A percentile compares a stretch with the other conserved stretches of the same genome.
Conservation (phyloP, 2,113 vertebrate genomes). For the Cynoglossus semilaevis region DNA sequence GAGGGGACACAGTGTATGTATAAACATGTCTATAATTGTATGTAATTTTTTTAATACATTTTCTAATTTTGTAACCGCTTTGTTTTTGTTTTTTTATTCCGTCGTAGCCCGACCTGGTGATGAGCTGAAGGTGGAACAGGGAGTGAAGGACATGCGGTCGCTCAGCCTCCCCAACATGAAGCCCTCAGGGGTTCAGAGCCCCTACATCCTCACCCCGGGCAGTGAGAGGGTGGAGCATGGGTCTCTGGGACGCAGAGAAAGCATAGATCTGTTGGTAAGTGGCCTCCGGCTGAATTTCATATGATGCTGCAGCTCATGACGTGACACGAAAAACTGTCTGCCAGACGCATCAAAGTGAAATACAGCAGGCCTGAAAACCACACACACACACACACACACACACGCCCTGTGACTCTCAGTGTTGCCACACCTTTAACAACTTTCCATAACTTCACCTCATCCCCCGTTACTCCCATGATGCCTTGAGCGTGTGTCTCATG, state of each 20-base stretch:
- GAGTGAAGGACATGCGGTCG: slow-evolving; percentile 81
- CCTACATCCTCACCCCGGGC: slow-evolving; percentile 65
- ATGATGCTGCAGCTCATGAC: background rate
- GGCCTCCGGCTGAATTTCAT: background rate
- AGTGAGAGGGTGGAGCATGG: slow-evolving; percentile 74
- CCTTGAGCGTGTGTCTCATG: slow-evolving; percentile 7
- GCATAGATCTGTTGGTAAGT: slow-evolving; percentile 83
- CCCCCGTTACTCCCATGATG: slow-evolving; percentile 24
- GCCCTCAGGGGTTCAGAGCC: slow-evolving; percentile 55
- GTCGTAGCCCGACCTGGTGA: slow-evolving; percentile 83
- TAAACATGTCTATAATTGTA: too few relatives aligned
- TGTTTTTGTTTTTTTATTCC: background rate
- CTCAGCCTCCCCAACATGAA: slow-evolving; percentile 86
- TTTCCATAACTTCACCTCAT: slow-evolving; percentile 36
- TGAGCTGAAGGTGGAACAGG: slow-evolving; percentile 89
- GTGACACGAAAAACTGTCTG: background rate
- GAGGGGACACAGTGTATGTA: too few relatives aligned
- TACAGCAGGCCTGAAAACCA: background rate
- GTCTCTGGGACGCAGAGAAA: slow-evolving; percentile 74
- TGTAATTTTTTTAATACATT: too few relatives aligned
- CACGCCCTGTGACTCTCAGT: slow-evolving; percentile 16
- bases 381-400: slow-evolving; percentile 5
- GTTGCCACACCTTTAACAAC: slow-evolving; percentile 9
- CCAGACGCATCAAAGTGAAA: slow-evolving; percentile 12
- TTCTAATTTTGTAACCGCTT: too few relatives aligned